A percentile compares a stretch with the other conserved stretches of the same genome.
Evolutionary conservation across 2,113 vertebrate species (phyloP).

Genomic region (Cricetomys ansorgei): DNA sequence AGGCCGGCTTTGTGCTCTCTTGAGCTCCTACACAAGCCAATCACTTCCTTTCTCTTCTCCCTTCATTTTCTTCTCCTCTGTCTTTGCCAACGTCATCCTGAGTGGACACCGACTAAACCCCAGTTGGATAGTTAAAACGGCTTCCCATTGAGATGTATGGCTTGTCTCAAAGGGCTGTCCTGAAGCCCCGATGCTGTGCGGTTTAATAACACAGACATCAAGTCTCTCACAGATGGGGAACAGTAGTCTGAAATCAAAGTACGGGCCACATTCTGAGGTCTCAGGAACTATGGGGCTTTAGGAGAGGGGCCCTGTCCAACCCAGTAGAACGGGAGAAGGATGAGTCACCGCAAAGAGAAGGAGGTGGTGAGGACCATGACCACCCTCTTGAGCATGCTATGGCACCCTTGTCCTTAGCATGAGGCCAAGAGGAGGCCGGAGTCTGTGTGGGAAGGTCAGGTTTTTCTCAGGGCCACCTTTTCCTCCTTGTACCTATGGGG

Average conservation of each 20-base stretch:
- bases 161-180: background rate
- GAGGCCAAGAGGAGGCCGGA: background rate
- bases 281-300: background rate
- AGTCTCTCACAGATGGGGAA: background rate
- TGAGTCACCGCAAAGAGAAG: background rate
- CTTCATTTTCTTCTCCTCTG: background rate
- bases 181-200: background rate
- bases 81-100: background rate
- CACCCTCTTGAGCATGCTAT: background rate
- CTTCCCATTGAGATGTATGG: fast-evolving
- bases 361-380: background rate
- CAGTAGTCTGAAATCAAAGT: background rate
- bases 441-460: background rate
- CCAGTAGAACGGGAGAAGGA: background rate
- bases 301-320: too few relatives aligned
- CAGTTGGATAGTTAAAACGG: background rate
- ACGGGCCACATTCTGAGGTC: background rate
- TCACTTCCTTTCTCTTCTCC: too few relatives aligned
- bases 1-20: background rate
- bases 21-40: too few relatives aligned
- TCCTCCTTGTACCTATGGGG: background rate
- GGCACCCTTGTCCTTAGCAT: background rate
- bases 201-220: background rate
- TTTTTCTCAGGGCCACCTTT: background rate
- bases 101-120: background rate